These are phyloP conservation scores for Neuroterus valhalla DNA, from an alignment of 1,140 invertebrate species.

Conservation along the genomic window DNA sequence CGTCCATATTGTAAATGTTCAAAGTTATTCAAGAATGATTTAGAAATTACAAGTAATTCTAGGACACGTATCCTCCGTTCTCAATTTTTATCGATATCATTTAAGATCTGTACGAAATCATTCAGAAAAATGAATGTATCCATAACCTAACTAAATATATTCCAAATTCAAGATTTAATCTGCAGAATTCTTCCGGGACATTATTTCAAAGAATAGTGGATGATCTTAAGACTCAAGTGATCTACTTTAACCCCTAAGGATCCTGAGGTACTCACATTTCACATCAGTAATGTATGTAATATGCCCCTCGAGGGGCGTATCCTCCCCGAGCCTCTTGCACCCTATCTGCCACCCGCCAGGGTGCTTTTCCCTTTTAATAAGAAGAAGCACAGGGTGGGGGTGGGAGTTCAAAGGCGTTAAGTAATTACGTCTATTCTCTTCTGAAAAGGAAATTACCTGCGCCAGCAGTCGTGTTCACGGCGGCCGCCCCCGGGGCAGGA, in stretches of 20 bases:
- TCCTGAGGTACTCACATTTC: not conserved
- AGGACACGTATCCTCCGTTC: too few species aligned
- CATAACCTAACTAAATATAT: too few species aligned
- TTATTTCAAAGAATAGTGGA: not conserved
- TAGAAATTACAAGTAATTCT: too few species aligned
- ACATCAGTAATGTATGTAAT: not conserved
- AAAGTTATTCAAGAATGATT: too few species aligned
- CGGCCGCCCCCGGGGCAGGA: constrained; percentile 56
- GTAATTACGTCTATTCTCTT: constrained; percentile 76
- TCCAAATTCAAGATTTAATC: too few species aligned
- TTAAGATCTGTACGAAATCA: too few species aligned
- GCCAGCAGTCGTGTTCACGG: constrained; percentile 45
- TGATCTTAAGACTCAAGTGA: not conserved
- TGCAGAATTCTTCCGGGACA: not conserved
- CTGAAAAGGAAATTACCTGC: constrained; percentile 71
- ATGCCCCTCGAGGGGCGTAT: constrained; percentile 37
- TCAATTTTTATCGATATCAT: too few species aligned
- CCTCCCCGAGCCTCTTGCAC: constrained; percentile 47
- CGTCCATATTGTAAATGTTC: too few species aligned
- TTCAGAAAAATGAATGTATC: too few species aligned
- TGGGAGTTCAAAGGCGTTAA: constrained; percentile 70
- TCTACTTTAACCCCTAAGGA: not conserved
- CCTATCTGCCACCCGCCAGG: constrained; percentile 59
- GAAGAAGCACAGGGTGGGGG: constrained; percentile 60
- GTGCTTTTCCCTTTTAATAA: constrained; percentile 74